Evolutionary conservation across 2,797 vertebrate genomes (phyloP).

Genomic region (Bucorvus abyssinicus): DNA sequence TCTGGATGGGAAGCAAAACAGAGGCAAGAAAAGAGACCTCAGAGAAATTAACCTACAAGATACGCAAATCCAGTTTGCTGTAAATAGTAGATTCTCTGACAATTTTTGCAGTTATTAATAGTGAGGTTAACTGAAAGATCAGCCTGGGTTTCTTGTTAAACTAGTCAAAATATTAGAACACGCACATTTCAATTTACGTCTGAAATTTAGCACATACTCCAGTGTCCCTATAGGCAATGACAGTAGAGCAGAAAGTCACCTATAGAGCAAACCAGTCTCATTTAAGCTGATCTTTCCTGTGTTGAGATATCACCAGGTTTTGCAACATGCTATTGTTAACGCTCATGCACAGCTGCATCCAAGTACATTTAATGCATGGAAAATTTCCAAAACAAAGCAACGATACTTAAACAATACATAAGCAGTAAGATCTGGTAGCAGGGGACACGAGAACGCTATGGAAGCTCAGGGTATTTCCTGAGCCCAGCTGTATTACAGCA

Average conservation of each 20-base stretch:
- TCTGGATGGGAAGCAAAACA: constrained; percentile 53
- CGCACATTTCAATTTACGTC: neutral
- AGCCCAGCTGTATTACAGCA: neutral
- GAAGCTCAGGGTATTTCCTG: neutral
- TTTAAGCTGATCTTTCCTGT: neutral
- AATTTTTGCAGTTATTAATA: neutral
- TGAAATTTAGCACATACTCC: neutral
- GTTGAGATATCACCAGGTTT: neutral
- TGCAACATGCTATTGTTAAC: neutral
- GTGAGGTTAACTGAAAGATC: neutral
- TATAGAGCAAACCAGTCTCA: neutral
- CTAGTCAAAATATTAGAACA: neutral
- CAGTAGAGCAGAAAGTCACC: neutral
- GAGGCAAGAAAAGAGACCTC: neutral
- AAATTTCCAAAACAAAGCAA: neutral
- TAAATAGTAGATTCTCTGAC: neutral
- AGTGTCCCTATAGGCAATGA: neutral
- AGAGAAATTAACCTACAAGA: constrained; percentile 3
- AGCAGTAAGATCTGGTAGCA: neutral
- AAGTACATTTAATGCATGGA: neutral
- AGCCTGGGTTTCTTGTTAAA: neutral
- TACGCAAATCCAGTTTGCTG: neutral
- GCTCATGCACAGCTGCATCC: neutral
- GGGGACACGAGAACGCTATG: neutral
- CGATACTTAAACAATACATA: neutral